Percentiles rank a stretch among this genome's conserved stretches.
These are phyloP conservation scores for Sciurus carolinensis DNA, from an alignment of 2,797 vertebrate species.

Conservation along the genomic window DNA sequence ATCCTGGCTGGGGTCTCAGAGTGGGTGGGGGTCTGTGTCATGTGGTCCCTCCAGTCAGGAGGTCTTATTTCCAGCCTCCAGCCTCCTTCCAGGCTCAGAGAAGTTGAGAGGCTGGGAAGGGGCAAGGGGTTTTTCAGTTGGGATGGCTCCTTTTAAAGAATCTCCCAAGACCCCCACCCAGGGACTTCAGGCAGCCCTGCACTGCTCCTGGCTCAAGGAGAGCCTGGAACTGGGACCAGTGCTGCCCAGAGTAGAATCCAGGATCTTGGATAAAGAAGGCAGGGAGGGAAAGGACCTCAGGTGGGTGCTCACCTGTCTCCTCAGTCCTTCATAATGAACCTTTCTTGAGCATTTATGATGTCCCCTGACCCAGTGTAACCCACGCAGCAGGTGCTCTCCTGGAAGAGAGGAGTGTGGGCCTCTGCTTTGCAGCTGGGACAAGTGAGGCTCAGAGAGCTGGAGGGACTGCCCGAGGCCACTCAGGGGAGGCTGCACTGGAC, in stretches of 20 bases:
- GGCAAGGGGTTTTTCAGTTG: too few species aligned
- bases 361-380: not conserved
- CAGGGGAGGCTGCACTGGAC: not conserved
- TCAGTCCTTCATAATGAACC: rapidly evolving
- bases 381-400: too few species aligned
- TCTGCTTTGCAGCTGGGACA: too few species aligned
- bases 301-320: not conserved
- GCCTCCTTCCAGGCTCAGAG: not conserved
- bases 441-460: not conserved
- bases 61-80: not conserved
- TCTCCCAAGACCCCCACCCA: rapidly evolving
- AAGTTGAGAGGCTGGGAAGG: not conserved
- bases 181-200: not conserved
- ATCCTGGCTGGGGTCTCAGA: not conserved
- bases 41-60: not conserved
- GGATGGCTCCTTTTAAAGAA: too few species aligned
- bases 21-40: too few species aligned
- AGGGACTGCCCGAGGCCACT: not conserved
- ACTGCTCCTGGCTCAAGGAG: not conserved
- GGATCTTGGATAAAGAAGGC: not conserved
- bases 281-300: not conserved
- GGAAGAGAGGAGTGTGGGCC: too few species aligned
- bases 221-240: rapidly evolving
- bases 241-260: not conserved
- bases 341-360: rapidly evolving